Evolutionary conservation across 2,888 invertebrate species (phyloP).

Genomic region (Macropis europaea): DNA sequence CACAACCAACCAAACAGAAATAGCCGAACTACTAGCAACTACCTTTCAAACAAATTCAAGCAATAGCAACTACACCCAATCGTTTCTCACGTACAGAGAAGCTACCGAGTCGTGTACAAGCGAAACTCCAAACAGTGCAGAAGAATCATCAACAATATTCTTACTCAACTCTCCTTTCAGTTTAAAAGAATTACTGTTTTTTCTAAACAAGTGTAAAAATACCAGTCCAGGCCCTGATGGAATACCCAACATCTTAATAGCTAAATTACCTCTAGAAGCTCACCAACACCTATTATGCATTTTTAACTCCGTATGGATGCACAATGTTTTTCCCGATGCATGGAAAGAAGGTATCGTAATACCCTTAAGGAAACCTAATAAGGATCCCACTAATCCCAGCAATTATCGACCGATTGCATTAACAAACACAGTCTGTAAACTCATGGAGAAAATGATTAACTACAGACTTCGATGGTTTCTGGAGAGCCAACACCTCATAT

Average conservation of each 20-base stretch:
- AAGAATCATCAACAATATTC: too few species aligned
- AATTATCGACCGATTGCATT: neutral
- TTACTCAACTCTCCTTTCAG: too few species aligned
- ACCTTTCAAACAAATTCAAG: too few species aligned
- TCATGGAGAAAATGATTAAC: neutral
- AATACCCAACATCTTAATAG: neutral
- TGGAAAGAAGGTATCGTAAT: neutral
- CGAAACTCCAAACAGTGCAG: too few species aligned
- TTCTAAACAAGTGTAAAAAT: too few species aligned
- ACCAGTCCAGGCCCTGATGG: too few species aligned
- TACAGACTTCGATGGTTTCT: neutral
- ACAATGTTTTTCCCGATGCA: neutral
- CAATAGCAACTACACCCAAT: too few species aligned
- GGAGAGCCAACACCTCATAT: neutral
- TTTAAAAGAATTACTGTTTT: too few species aligned
- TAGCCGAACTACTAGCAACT: too few species aligned
- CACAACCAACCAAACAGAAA: too few species aligned
- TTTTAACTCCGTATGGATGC: neutral
- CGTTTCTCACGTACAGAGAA: too few species aligned
- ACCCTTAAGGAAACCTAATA: neutral
- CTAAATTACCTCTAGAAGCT: neutral
- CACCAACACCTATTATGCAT: neutral
- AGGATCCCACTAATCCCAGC: neutral
- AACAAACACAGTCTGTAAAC: neutral
- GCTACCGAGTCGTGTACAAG: too few species aligned